phyloP scores from a whole-genome alignment of 2,113 vertebrate genomes.

The Spermophilus dauricus region DNA sequence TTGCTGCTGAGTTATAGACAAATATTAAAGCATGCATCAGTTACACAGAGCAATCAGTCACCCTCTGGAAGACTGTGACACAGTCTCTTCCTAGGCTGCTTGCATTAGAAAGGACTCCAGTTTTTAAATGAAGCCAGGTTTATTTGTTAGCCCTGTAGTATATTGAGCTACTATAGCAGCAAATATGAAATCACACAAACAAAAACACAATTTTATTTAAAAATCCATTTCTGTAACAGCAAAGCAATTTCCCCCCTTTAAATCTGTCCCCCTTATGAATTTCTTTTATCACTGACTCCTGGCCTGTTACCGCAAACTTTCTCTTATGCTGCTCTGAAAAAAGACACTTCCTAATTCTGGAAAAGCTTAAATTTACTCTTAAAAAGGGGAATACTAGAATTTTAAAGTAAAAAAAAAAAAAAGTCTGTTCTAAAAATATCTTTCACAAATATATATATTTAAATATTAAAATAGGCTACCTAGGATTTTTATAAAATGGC shows the following conservation, averaged over 20 bases:
- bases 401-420: slow-evolving; percentile 76
- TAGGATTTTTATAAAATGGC: slow-evolving; percentile 85
- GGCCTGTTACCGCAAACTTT: slow-evolving; percentile 38
- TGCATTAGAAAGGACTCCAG: slow-evolving; percentile 70
- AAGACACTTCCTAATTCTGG: slow-evolving; percentile 67
- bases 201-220: slow-evolving; percentile 77
- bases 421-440: slow-evolving; percentile 79
- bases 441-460: slow-evolving; percentile 87
- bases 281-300: slow-evolving; percentile 34
- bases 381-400: slow-evolving; percentile 78
- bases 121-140: slow-evolving; percentile 77
- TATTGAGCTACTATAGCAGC: slow-evolving; percentile 77
- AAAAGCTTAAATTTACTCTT: slow-evolving; percentile 77
- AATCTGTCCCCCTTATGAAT: slow-evolving; percentile 52
- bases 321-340: slow-evolving; percentile 80
- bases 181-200: slow-evolving; percentile 75
- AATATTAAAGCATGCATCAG: slow-evolving; percentile 85
- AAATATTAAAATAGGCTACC: slow-evolving; percentile 87
- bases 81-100: slow-evolving; percentile 81
- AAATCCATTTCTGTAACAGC: slow-evolving; percentile 72
- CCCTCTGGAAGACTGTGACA: slow-evolving; percentile 82
- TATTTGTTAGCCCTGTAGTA: slow-evolving; percentile 77
- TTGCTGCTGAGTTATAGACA: slow-evolving; percentile 78
- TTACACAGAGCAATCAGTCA: slow-evolving; percentile 70
- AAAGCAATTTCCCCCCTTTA: slow-evolving; percentile 70